Conservation (phyloP, 2,113 vertebrate species). For the Pterocles orientalis region DNA sequence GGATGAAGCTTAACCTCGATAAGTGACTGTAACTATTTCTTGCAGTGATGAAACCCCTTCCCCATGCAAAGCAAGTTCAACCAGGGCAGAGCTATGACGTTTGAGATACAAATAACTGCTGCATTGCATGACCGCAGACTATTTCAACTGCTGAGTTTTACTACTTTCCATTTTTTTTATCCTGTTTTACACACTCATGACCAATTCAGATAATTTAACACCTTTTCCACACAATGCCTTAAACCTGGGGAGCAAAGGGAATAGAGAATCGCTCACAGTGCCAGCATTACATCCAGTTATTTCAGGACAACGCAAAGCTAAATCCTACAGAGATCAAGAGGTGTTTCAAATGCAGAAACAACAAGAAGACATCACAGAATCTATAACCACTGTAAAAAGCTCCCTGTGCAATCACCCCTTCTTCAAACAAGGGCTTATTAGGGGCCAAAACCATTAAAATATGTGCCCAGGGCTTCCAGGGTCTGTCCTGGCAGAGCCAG, state of each 20-base stretch:
- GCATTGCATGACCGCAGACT: no score
- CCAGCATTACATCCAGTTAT: not conserved
- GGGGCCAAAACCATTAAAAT: not conserved
- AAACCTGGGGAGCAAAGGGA: not conserved
- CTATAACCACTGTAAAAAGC: not conserved
- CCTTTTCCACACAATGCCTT: not conserved
- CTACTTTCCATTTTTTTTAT: fast-evolving
- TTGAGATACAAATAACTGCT: not conserved
- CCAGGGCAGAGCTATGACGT: not conserved
- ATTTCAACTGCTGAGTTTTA: no score
- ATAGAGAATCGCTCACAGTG: fast-evolving
- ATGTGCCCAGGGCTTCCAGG: not conserved
- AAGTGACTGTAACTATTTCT: not conserved
- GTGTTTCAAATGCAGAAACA: not conserved
- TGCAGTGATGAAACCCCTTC: not conserved
- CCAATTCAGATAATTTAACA: not conserved
- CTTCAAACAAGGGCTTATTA: not conserved
- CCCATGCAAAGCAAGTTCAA: not conserved
- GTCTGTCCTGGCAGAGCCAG: not conserved
- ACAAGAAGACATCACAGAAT: not conserved
- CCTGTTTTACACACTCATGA: not conserved
- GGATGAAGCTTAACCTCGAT: not conserved
- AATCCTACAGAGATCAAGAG: not conserved
- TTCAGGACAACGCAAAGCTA: not conserved
- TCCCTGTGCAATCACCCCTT: not conserved